Percentiles rank a stretch among this genome's conserved stretches.
Conservation (phyloP, 2,113 vertebrate genomes). For the Aptenodytes patagonicus region DNA sequence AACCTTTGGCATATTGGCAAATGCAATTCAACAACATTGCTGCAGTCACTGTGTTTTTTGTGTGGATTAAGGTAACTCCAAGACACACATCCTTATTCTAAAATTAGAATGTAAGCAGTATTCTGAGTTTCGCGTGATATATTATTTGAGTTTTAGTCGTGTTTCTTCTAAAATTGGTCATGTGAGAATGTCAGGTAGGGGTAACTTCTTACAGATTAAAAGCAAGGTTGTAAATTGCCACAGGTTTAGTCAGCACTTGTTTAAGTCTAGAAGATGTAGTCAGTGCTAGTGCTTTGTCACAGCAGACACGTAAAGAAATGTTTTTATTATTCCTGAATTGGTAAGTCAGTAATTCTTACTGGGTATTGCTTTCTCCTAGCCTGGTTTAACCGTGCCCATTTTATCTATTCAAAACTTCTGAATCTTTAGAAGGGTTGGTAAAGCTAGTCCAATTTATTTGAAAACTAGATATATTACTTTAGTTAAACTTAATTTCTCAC, state of each 20-base stretch:
- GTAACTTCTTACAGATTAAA: not conserved
- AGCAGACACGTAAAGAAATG: not conserved
- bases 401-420: not conserved
- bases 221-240: not conserved
- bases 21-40: conserved; percentile 91
- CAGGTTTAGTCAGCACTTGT: not conserved
- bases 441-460: not conserved
- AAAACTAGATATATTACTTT: not conserved
- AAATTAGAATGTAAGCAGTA: not conserved
- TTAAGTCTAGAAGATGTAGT: not conserved
- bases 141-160: not conserved
- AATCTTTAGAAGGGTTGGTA: not conserved
- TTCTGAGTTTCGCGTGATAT: not conserved
- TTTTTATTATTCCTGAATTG: not conserved
- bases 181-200: not conserved
- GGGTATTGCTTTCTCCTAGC: not conserved
- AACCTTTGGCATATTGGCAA: conserved; percentile 88
- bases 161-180: not conserved
- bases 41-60: conserved; percentile 90
- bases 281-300: not conserved
- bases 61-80: conserved; percentile 92
- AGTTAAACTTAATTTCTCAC: not conserved
- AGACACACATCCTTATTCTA: not conserved
- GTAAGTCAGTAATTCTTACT: not conserved
- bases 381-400: not conserved